Evolutionary conservation across 2,888 invertebrate species (phyloP).

Genomic region (Drosophila engyochracea): DNA sequence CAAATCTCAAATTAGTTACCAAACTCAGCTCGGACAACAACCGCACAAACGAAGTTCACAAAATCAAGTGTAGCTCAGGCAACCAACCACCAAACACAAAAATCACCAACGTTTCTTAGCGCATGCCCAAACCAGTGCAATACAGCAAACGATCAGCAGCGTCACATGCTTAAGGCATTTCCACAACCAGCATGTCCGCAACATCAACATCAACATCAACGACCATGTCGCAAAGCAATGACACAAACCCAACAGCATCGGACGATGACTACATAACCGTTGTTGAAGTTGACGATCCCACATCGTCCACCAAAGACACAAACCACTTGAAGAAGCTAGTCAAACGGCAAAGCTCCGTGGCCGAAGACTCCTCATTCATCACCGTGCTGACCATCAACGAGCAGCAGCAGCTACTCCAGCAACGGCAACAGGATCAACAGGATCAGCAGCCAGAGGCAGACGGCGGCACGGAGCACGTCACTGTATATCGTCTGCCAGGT

Average conservation of each 20-base stretch:
- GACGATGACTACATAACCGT: constrained; percentile 87
- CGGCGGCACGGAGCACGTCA: constrained; percentile 89
- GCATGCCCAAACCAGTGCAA: constrained; percentile 3
- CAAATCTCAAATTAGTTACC: constrained; percentile 15
- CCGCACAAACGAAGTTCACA: constrained; percentile 44
- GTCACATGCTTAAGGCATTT: constrained; percentile 36
- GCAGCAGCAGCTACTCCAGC: constrained; percentile 63
- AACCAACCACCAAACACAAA: constrained; percentile 21
- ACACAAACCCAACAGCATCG: constrained; percentile 32
- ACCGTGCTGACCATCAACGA: constrained; percentile 88
- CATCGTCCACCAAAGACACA: constrained; percentile 79
- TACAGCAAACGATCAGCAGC: constrained; percentile 24
- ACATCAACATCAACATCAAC: constrained; percentile 37
- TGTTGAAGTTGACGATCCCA: constrained; percentile 87
- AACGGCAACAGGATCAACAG: constrained; percentile 53
- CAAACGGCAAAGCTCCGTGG: constrained; percentile 74
- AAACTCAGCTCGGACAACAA: constrained; percentile 38
- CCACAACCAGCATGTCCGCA: constrained; percentile 47
- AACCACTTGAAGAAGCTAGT: constrained; percentile 81
- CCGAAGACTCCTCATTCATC: constrained; percentile 86
- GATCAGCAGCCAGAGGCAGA: constrained; percentile 14
- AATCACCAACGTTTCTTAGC: constrained; percentile 29
- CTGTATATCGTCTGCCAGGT: constrained; percentile 94
- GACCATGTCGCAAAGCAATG: constrained; percentile 33
- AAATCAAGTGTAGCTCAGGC: constrained; percentile 27